Conservation (phyloP, 2,888 invertebrate species). For the Gastrophysa polygoni region DNA sequence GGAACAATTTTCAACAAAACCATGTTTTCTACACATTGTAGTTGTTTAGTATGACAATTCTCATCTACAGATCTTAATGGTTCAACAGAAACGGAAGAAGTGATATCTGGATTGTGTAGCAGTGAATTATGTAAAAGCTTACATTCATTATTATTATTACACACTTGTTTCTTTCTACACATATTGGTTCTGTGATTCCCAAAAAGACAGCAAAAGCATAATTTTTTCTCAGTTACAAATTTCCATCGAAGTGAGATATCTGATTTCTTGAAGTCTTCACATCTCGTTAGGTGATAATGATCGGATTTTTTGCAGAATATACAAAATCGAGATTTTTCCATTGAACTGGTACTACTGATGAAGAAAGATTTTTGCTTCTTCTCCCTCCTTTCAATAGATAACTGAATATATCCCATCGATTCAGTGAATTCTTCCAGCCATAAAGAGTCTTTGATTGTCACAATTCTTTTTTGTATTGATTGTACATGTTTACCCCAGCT, state of each 20-base stretch:
- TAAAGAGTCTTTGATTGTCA: not conserved
- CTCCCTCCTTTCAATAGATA: not conserved
- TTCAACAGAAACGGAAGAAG: no score
- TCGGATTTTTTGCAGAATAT: not conserved
- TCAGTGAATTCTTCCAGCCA: not conserved
- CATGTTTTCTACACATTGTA: no score
- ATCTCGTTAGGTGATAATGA: not conserved
- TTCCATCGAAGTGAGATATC: not conserved
- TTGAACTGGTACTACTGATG: not conserved
- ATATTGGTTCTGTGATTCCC: not conserved
- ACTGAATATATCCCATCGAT: not conserved
- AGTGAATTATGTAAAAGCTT: not conserved
- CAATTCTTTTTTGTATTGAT: not conserved
- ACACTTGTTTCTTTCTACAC: not conserved
- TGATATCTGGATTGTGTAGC: no score
- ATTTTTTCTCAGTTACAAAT: not conserved
- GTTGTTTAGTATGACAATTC: no score
- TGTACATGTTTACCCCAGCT: not conserved
- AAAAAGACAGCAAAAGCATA: not conserved
- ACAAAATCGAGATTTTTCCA: slow-evolving; percentile 1
- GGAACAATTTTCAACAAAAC: no score
- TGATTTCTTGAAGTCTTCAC: not conserved
- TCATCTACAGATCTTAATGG: no score
- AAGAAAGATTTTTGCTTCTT: not conserved
- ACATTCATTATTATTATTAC: not conserved